Evolutionary conservation across 2,797 vertebrate genomes (phyloP).

Genomic region (Garrulus glandarius): DNA sequence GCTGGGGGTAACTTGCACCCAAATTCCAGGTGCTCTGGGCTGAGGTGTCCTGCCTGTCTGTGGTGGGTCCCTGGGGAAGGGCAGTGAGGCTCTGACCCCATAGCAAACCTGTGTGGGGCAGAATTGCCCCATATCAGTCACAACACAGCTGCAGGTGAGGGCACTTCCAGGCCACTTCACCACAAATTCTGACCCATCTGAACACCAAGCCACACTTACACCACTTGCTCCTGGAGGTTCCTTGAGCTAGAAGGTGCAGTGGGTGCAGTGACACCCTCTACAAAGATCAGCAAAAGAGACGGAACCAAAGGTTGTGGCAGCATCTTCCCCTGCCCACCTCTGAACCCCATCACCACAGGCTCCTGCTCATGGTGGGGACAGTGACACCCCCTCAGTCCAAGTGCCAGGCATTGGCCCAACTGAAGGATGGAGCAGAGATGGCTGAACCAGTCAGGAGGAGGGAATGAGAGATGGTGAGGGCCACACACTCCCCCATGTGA

Average conservation of each 20-base stretch:
- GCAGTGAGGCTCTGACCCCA: fast-evolving
- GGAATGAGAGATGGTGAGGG: background rate
- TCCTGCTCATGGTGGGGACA: background rate
- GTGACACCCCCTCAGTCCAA: background rate
- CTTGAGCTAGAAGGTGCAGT: background rate
- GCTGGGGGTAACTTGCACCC: background rate
- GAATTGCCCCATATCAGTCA: background rate
- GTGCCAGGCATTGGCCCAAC: background rate
- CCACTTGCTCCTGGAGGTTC: background rate
- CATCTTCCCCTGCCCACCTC: background rate
- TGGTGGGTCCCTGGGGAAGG: background rate
- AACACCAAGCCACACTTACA: background rate
- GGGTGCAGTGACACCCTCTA: fast-evolving
- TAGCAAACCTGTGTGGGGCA: fast-evolving
- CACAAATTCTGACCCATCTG: background rate
- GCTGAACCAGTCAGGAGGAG: fast-evolving
- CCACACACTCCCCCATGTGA: fast-evolving
- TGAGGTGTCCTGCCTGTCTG: fast-evolving
- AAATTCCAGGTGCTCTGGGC: background rate
- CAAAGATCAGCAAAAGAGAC: background rate
- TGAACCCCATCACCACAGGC: fast-evolving
- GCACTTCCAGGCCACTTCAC: background rate
- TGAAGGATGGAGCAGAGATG: background rate
- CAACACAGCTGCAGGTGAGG: fast-evolving
- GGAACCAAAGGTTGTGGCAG: background rate